phyloP scores from a whole-genome alignment of 1,140 invertebrate genomes.

The Cydia splendana region DNA sequence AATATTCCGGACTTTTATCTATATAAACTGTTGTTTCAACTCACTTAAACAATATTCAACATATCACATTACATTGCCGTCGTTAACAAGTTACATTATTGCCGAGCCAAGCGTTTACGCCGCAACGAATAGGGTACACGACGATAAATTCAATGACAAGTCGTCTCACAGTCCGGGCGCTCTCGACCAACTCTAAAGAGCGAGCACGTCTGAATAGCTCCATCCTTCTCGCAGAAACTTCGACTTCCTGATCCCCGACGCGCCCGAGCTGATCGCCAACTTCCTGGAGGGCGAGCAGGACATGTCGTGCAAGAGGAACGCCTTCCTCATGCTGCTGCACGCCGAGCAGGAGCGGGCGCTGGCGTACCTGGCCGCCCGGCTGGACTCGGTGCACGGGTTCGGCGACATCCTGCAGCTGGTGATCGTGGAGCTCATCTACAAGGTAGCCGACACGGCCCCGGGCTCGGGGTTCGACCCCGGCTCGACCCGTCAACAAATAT shows the following conservation, averaged over 20 bases:
- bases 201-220: background rate
- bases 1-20: too few species aligned
- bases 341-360: constrained; percentile 97
- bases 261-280: constrained; percentile 96
- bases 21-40: too few species aligned
- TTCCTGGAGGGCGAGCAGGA: constrained; percentile 98
- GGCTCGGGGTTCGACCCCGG: too few species aligned
- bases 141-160: too few species aligned
- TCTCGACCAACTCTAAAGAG: too few species aligned
- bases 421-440: constrained; percentile 99
- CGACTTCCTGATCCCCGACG: constrained; percentile 99
- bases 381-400: constrained; percentile 97
- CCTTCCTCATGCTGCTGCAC: constrained; percentile 99
- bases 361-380: constrained; percentile 94
- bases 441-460: constrained; percentile 82
- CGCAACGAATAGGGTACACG: too few species aligned
- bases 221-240: constrained; percentile 88
- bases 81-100: background rate
- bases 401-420: constrained; percentile 99
- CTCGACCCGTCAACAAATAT: too few species aligned
- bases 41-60: too few species aligned
- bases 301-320: constrained; percentile 99
- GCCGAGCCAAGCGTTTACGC: background rate
- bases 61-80: too few species aligned
- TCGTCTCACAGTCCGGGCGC: too few species aligned